Percentiles rank a stretch among this genome's conserved stretches.
Conservation (phyloP, 2,888 invertebrate species). For the Isoperla grammatica region DNA sequence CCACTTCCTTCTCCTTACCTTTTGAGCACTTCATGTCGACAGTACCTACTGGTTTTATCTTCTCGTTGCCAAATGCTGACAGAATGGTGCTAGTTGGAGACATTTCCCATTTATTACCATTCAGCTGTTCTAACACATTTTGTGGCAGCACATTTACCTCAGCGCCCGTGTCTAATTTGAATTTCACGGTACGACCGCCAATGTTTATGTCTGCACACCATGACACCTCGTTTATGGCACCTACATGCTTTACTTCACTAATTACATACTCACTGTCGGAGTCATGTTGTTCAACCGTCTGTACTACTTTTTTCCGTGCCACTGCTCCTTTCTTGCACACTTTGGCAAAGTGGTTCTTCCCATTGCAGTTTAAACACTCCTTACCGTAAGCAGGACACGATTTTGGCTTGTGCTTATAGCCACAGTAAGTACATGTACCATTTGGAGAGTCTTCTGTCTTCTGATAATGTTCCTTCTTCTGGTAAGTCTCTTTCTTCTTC, state of each 20-base stretch:
- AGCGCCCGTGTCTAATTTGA: slow-evolving; percentile 7
- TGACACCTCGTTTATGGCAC: background rate
- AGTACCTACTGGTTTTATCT: background rate
- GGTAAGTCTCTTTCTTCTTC: too few species aligned
- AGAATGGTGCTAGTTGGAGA: background rate
- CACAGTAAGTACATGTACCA: background rate
- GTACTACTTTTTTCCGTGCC: too few species aligned
- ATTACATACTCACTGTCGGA: background rate
- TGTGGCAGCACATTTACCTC: background rate
- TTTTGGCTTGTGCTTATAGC: background rate
- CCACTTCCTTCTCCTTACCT: background rate
- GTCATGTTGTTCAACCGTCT: slow-evolving; percentile 1
- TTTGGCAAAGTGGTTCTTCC: background rate
- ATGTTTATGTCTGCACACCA: background rate
- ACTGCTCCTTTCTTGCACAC: background rate
- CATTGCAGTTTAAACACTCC: background rate
- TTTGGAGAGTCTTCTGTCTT: too few species aligned
- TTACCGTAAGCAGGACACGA: slow-evolving; percentile 1
- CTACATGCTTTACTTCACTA: background rate
- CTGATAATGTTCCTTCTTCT: too few species aligned
- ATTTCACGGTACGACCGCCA: background rate
- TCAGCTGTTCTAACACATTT: background rate
- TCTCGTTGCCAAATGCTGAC: slow-evolving; percentile 1
- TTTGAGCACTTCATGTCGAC: background rate
- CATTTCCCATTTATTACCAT: background rate